Conservation (phyloP, 2,113 vertebrate species). For the Scalopus aquaticus region DNA sequence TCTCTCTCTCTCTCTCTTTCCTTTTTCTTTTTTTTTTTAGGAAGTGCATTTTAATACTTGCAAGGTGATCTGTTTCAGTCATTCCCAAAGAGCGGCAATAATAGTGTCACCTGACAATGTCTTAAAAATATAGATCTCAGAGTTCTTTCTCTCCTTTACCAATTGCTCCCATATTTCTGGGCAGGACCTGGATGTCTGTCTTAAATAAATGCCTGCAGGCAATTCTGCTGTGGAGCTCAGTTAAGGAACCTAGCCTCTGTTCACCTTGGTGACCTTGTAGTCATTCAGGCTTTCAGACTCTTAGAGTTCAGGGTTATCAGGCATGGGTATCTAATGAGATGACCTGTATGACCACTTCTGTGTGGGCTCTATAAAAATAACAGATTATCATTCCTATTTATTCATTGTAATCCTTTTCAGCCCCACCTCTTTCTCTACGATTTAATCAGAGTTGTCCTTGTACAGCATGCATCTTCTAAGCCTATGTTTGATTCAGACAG, state of each 20-base stretch:
- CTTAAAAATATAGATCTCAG: not conserved
- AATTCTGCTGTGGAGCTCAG: not conserved
- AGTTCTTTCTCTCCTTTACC: not conserved
- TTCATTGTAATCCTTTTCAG: not conserved
- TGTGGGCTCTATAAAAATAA: not conserved
- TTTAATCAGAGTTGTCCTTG: not conserved
- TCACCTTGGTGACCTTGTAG: not conserved
- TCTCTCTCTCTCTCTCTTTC: too few species aligned
- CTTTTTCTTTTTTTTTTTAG: not conserved
- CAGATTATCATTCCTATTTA: not conserved
- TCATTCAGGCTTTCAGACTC: not conserved
- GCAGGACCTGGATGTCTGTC: not conserved
- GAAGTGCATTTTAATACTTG: slow-evolving; percentile 27
- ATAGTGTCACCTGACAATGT: not conserved
- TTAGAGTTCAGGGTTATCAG: not conserved
- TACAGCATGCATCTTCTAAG: slow-evolving; percentile 35
- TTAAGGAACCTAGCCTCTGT: not conserved
- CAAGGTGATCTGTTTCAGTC: not conserved
- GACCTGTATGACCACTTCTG: not conserved
- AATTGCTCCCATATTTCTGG: not conserved
- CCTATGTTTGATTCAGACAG: not conserved
- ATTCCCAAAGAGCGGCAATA: not conserved
- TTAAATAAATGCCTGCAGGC: not conserved
- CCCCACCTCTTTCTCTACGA: not conserved
- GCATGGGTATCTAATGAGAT: not conserved